Evolutionary conservation across 2,888 invertebrate genomes (phyloP), one percentile per base, ranked within the genome.

Genomic region (Conus canariensis): DNA sequence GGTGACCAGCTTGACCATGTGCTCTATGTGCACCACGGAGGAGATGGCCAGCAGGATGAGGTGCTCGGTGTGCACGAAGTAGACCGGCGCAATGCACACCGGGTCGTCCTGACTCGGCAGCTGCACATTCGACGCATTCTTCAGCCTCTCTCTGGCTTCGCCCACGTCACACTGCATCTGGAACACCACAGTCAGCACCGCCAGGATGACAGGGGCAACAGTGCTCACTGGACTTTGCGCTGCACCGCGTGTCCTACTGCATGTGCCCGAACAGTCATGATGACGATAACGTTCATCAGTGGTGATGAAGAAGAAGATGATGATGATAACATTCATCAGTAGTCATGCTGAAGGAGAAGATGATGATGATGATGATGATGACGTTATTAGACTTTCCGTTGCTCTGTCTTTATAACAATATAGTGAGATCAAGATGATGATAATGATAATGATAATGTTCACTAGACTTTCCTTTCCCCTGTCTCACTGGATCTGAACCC

Each of bases 11-110:
- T 98, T 98, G 94, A 97, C 97, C 91, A 97, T 96, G 95, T 98
- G 98, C 77, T 97, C 97, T 89, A 98, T 96, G 94, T 98, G 98
- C 3, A 97, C 97, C 92, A 98, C 97, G 94, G 98, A 97, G 56
- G 98, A 97, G 87, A 97, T 97, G 6, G 97, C 97, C 91, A 98
- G 97, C 91, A 98, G 96, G 91, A 98, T 97, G 91, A 98, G 96
- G 88, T 98, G 97, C 88, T 97, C 97, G 95, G 97, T 97, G 95
- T 97, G 97, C 92, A 97, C 97, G 96, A 98, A 97, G 96, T 98
- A 98, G 86, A 98, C 97, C 80, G 98, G 98, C 95, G 97, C 97
- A 74, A 97, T 96, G 94, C 97, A 97, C 60, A 96, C 96, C 70
- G 85, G 56, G 90, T 91, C 89, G 64, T 16, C 64, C 10, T 16